Conservation (phyloP, 1,140 invertebrate species). For the Drosophila varians region DNA sequence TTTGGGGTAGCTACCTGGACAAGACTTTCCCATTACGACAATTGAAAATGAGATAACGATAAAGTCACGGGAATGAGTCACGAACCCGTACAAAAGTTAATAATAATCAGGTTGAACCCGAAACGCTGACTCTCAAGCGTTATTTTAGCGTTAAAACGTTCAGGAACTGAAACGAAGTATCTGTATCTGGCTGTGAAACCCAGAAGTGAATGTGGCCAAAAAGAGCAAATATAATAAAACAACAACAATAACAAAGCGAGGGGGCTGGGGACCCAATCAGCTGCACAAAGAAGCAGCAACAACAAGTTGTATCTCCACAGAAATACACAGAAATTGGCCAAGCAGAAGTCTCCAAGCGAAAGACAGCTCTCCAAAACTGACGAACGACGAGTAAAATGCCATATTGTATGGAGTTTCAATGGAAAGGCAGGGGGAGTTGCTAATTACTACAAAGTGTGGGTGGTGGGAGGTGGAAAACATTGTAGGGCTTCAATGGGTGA, state of each 20-base stretch:
- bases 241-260: slow-evolving; percentile 16
- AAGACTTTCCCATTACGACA: slow-evolving; percentile 13
- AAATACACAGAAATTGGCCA: slow-evolving; percentile 72
- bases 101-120: slow-evolving; percentile 17
- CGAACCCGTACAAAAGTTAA: slow-evolving; percentile 36
- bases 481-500: slow-evolving; percentile 55
- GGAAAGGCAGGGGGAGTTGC: slow-evolving; percentile 11
- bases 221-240: slow-evolving; percentile 4
- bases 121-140: slow-evolving; percentile 8
- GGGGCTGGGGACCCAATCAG: slow-evolving; percentile 14
- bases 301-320: slow-evolving; percentile 69
- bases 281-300: slow-evolving; percentile 62
- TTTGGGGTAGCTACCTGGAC: background rate
- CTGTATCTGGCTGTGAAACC: slow-evolving; percentile 51
- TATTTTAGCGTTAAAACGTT: slow-evolving; percentile 25
- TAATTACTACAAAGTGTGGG: slow-evolving; percentile 48
- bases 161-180: slow-evolving; percentile 2
- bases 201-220: slow-evolving; percentile 52
- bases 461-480: slow-evolving; percentile 7
- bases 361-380: slow-evolving; percentile 43
- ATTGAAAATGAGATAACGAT: slow-evolving; percentile 25
- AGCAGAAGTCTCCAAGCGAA: slow-evolving; percentile 56
- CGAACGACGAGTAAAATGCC: slow-evolving; percentile 48
- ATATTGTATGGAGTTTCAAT: slow-evolving; percentile 17
- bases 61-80: slow-evolving; percentile 32